Conservation (phyloP, 1,140 invertebrate genomes). For the Acromyrmex heyeri region DNA sequence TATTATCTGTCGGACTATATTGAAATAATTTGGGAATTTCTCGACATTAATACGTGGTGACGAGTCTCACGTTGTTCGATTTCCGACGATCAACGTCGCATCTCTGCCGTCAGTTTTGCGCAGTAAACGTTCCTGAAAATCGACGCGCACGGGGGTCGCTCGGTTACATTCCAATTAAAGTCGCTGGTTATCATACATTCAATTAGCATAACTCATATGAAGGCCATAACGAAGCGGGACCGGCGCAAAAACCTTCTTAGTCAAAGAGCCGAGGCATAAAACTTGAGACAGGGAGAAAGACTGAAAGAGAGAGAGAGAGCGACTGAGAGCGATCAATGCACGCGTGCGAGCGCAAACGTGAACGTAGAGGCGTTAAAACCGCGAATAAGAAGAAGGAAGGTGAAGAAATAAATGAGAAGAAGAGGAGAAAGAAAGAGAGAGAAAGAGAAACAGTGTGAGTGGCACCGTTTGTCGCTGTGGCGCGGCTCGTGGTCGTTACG, state of each 20-base stretch:
- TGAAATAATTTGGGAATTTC: background rate
- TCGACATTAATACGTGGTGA: background rate
- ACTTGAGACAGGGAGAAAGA: conserved; percentile 15
- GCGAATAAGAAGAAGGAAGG: conserved; percentile 67
- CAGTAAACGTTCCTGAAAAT: conserved; percentile 65
- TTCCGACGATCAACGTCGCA: conserved; percentile 25
- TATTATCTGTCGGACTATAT: background rate
- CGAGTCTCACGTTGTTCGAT: background rate
- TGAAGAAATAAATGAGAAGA: conserved; percentile 76
- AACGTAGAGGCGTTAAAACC: conserved; percentile 67
- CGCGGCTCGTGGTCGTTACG: conserved; percentile 66
- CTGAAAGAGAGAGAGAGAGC: conserved; percentile 2
- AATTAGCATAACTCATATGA: conserved; percentile 84
- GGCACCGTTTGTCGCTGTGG: conserved; percentile 61
- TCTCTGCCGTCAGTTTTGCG: conserved; percentile 40
- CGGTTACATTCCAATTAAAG: conserved; percentile 81
- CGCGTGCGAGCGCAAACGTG: conserved; percentile 50
- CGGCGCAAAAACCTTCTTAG: conserved; percentile 77
- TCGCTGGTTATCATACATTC: conserved; percentile 79
- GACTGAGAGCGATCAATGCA: conserved; percentile 21
- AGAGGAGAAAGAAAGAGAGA: conserved; percentile 65
- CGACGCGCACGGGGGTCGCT: conserved; percentile 36
- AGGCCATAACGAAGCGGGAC: conserved; percentile 74
- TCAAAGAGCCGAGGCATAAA: conserved; percentile 74
- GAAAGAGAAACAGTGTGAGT: background rate